Evolutionary conservation across 2,888 invertebrate species (phyloP).

Genomic region (Catotricha subobsoleta): DNA sequence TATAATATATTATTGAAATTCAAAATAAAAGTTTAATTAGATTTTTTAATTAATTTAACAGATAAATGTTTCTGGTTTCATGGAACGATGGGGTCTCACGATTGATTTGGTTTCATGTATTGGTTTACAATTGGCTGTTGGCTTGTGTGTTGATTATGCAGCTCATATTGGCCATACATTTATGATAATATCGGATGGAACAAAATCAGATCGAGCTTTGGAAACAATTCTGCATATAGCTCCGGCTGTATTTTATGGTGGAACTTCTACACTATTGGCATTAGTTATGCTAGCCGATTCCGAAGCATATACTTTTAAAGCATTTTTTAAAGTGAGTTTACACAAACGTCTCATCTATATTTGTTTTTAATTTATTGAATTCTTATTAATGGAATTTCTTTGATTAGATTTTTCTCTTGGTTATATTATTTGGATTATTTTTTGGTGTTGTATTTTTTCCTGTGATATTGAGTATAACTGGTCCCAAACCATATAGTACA

Average conservation of each 20-base stretch:
- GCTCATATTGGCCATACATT: slow-evolving; percentile 69
- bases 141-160: slow-evolving; percentile 69
- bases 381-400: slow-evolving; percentile 9
- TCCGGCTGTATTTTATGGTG: slow-evolving; percentile 58
- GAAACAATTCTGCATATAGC: slow-evolving; percentile 55
- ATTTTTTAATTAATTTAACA: slow-evolving; percentile 16
- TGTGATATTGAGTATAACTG: slow-evolving; percentile 52
- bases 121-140: slow-evolving; percentile 60
- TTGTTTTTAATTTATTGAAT: background rate
- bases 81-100: slow-evolving; percentile 66
- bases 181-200: slow-evolving; percentile 39
- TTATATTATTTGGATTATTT: slow-evolving; percentile 59
- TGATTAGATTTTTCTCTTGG: slow-evolving; percentile 55
- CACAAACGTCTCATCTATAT: slow-evolving; percentile 2
- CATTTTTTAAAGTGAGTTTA: slow-evolving; percentile 42
- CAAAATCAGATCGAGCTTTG: slow-evolving; percentile 37
- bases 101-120: slow-evolving; percentile 65
- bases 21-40: too few relatives aligned
- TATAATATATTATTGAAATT: too few relatives aligned
- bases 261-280: slow-evolving; percentile 57
- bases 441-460: slow-evolving; percentile 60
- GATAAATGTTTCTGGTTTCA: slow-evolving; percentile 54
- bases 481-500: slow-evolving; percentile 37
- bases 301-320: slow-evolving; percentile 55
- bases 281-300: slow-evolving; percentile 51